Conservation (phyloP, 2,797 vertebrate genomes). For the Jordanella pulchra region DNA sequence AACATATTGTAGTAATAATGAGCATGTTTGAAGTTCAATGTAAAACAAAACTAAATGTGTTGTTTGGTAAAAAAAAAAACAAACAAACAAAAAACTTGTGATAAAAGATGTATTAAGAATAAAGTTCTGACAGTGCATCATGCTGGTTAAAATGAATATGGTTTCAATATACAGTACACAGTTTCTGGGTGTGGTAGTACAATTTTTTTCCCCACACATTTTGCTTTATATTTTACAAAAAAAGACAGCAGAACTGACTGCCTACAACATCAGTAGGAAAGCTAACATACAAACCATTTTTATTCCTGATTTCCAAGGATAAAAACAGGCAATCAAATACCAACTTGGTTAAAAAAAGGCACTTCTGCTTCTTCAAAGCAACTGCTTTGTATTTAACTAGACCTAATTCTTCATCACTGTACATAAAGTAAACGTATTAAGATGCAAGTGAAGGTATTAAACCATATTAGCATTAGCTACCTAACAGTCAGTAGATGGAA, state of each 20-base stretch:
- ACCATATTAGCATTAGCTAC: conserved; percentile 43
- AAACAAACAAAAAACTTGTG: conserved; percentile 6
- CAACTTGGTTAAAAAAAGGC: conserved; percentile 69
- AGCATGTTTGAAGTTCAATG: not conserved
- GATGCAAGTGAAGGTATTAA: conserved; percentile 53
- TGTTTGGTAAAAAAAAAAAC: conserved; percentile 12
- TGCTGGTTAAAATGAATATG: conserved; percentile 10
- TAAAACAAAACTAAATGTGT: conserved; percentile 2
- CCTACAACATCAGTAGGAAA: conserved; percentile 28
- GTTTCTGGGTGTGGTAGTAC: conserved; percentile 10
- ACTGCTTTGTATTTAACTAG: conserved; percentile 35
- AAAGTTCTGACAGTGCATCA: conserved; percentile 8
- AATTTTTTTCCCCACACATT: conserved; percentile 14
- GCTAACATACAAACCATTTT: conserved; percentile 21
- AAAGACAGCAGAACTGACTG: conserved; percentile 34
- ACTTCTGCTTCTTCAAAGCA: conserved; percentile 73
- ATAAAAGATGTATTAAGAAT: not conserved
- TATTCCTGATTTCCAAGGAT: conserved; percentile 30
- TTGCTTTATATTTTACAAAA: conserved; percentile 16
- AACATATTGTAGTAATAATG: conserved; percentile 2
- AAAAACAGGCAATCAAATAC: conserved; percentile 32
- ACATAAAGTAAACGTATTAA: conserved; percentile 51
- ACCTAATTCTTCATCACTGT: conserved; percentile 45
- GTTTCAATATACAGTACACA: conserved; percentile 21
- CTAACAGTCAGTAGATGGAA: conserved; percentile 50